These are phyloP conservation scores for Hemistola chrysoprasaria DNA, from an alignment of 2,888 invertebrate genomes.

Conservation along the genomic window DNA sequence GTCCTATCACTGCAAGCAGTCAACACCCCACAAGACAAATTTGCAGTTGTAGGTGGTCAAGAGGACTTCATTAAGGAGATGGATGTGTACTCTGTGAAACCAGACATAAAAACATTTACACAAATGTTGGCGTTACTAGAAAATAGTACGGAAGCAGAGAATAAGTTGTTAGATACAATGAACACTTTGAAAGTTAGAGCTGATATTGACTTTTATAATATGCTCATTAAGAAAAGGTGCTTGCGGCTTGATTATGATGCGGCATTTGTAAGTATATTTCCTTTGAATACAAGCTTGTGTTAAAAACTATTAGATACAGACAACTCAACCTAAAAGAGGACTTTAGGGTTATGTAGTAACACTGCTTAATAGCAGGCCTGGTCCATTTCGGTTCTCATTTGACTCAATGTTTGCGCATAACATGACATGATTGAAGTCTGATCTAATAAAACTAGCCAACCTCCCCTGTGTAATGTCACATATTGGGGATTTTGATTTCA, in stretches of 20 bases:
- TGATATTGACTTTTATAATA: conserved; percentile 93
- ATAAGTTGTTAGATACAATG: conserved; percentile 84
- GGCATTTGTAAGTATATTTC: conserved; percentile 84
- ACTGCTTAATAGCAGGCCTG: no score
- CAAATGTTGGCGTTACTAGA: conserved; percentile 89
- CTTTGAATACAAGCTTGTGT: no score
- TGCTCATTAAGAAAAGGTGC: conserved; percentile 91
- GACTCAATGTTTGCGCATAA: no score
- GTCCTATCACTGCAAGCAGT: conserved; percentile 83
- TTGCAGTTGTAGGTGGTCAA: conserved; percentile 90
- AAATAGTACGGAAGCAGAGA: conserved; percentile 85
- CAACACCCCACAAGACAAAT: conserved; percentile 83
- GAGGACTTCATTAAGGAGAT: conserved; percentile 89
- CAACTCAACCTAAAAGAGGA: no score
- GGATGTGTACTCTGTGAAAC: conserved; percentile 84
- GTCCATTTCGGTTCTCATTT: no score
- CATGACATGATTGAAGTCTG: no score
- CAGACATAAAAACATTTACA: conserved; percentile 91
- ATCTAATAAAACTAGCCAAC: no score
- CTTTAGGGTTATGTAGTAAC: no score
- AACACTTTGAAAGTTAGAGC: conserved; percentile 81
- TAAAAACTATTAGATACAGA: no score
- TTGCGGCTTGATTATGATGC: conserved; percentile 85
- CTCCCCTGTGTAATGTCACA: no score
- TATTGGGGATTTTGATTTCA: no score